Evolutionary conservation across 2,113 vertebrate genomes (phyloP).

Genomic region (Trematocara zebra): DNA sequence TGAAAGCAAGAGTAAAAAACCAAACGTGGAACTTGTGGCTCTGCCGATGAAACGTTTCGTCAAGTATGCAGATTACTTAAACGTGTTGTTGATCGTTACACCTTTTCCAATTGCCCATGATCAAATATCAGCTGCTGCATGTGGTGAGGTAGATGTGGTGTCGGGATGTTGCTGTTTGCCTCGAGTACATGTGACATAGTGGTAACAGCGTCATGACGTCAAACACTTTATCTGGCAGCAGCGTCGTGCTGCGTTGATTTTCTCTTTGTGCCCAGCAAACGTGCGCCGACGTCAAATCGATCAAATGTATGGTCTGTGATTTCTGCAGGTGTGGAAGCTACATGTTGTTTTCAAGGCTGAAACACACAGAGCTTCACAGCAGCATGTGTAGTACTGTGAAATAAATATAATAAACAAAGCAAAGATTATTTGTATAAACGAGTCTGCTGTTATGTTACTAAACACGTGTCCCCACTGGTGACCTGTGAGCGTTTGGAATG

Average conservation of each 20-base stretch:
- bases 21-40: not conserved
- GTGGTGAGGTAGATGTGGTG: not conserved
- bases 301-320: not conserved
- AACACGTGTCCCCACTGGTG: not conserved
- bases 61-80: not conserved
- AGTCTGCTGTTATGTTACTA: not conserved
- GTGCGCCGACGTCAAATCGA: fast-evolving
- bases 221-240: fast-evolving
- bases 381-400: not conserved
- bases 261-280: not conserved
- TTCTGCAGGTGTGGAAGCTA: not conserved
- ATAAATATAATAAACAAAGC: not conserved
- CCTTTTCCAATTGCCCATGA: not conserved
- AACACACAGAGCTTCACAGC: not conserved
- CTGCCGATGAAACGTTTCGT: not conserved
- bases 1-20: not conserved
- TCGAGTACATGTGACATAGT: not conserved
- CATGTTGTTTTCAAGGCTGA: not conserved
- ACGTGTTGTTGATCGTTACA: fast-evolving
- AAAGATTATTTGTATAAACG: not conserved
- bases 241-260: not conserved
- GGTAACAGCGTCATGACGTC: fast-evolving
- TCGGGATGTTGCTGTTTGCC: not conserved
- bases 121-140: not conserved
- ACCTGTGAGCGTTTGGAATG: not conserved